These are phyloP conservation scores for Cyrtodaria siliqua DNA, from an alignment of 2,888 invertebrate species.

Conservation along the genomic window DNA sequence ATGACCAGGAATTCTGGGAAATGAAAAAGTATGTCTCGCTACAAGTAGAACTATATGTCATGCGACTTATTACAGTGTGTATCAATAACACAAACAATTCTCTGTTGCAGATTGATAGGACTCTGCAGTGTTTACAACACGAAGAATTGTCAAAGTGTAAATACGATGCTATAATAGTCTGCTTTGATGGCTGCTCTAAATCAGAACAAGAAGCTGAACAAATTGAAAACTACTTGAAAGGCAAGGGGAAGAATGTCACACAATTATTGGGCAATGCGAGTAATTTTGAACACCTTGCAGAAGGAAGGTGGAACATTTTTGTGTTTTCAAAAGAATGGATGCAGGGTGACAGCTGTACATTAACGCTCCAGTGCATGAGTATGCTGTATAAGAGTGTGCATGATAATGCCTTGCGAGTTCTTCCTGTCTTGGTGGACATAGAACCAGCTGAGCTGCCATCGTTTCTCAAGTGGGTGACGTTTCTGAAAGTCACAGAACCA, in stretches of 20 bases:
- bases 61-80: too few relatives aligned
- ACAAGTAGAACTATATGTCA: too few relatives aligned
- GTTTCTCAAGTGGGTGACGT: conserved; percentile 49
- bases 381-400: conserved; percentile 18
- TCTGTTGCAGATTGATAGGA: too few relatives aligned
- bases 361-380: conserved; percentile 6
- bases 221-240: conserved; percentile 31
- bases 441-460: conserved; percentile 30
- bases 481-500: conserved; percentile 21
- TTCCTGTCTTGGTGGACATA: conserved; percentile 38
- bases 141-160: too few relatives aligned
- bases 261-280: background rate
- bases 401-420: conserved; percentile 25
- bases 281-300: conserved; percentile 5
- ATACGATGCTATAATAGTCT: conserved; percentile 22
- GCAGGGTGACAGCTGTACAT: conserved; percentile 9
- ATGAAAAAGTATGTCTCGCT: too few relatives aligned
- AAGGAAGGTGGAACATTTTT: conserved; percentile 52
- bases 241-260: conserved; percentile 21
- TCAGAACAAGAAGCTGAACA: conserved; percentile 17
- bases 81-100: too few relatives aligned
- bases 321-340: conserved; percentile 38
- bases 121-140: too few relatives aligned
- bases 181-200: background rate
- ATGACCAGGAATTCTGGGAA: too few relatives aligned